Percentiles rank a stretch among this genome's conserved stretches.
phyloP scores from a whole-genome alignment of 2,888 invertebrate species.

The Calameuta filiformis region DNA sequence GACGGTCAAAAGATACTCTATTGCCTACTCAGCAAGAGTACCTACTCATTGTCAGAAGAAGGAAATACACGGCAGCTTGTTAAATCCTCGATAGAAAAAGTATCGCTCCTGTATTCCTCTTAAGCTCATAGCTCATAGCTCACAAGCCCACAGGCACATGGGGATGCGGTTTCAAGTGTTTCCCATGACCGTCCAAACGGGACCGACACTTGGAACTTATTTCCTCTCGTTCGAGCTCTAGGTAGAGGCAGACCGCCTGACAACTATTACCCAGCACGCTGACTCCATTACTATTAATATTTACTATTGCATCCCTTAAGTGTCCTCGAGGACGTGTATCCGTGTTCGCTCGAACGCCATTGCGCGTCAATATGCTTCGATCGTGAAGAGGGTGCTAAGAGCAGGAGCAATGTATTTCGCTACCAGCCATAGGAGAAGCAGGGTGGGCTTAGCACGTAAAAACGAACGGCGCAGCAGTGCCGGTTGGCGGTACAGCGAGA shows the following conservation, averaged over 20 bases:
- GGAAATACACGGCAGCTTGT: not conserved
- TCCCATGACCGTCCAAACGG: conserved; percentile 58
- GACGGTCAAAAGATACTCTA: not conserved
- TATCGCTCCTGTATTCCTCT: not conserved
- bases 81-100: not conserved
- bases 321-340: conserved; percentile 47
- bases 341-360: conserved; percentile 51
- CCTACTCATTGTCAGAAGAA: not conserved
- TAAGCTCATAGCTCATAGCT: not conserved
- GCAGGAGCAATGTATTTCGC: conserved; percentile 38
- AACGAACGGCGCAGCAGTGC: conserved; percentile 25
- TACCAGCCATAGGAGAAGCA: conserved; percentile 19
- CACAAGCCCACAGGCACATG: conserved; percentile 8
- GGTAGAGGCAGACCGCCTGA: conserved; percentile 32
- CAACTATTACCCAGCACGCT: conserved; percentile 47
- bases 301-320: conserved; percentile 51
- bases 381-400: conserved; percentile 42
- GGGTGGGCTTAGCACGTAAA: conserved; percentile 19
- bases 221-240: conserved; percentile 10
- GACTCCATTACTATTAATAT: conserved; percentile 50
- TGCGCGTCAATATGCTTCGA: conserved; percentile 60
- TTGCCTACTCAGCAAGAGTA: not conserved
- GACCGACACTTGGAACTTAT: not conserved
- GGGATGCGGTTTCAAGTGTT: conserved; percentile 51
- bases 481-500: conserved; percentile 14